These are phyloP conservation scores for Megaptera novaeangliae DNA, from an alignment of 2,113 vertebrate species.

Conservation along the genomic window DNA sequence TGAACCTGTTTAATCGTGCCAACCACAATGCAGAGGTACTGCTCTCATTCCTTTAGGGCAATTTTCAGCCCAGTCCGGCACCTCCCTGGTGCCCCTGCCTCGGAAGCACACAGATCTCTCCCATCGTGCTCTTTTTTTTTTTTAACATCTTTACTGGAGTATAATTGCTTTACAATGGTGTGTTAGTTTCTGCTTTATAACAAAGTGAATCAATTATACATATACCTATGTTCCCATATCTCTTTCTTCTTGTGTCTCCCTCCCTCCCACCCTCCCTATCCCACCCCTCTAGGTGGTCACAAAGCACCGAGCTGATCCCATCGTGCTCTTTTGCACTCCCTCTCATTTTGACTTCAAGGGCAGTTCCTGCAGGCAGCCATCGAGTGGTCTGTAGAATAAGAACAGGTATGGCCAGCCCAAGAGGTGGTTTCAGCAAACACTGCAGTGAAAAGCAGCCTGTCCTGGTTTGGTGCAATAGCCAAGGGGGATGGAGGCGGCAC, in stretches of 20 bases:
- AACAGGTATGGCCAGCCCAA: not conserved
- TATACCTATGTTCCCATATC: too few species aligned
- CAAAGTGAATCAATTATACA: too few species aligned
- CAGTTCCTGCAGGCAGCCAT: not conserved
- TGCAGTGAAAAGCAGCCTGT: not conserved
- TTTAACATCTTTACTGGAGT: too few species aligned
- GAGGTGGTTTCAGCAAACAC: not conserved
- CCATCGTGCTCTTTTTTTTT: not conserved
- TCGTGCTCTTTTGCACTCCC: not conserved
- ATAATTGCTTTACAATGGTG: too few species aligned
- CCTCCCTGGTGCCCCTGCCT: not conserved
- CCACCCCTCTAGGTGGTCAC: too few species aligned
- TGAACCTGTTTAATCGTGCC: not conserved
- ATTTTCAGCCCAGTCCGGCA: not conserved
- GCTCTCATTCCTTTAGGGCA: not conserved
- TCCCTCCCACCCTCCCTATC: too few species aligned
- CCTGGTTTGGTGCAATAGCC: not conserved
- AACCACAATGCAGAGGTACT: not conserved
- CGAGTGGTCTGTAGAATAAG: not conserved
- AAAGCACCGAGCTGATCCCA: not conserved
- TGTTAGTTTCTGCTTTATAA: too few species aligned
- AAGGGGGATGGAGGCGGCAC: not conserved
- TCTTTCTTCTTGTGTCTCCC: too few species aligned
- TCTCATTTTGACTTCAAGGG: not conserved
- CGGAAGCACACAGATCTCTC: not conserved